A percentile compares a stretch with the other conserved stretches of the same genome.
Evolutionary conservation across 2,888 invertebrate species (phyloP).

Genomic region (Candidula unifasciata): DNA sequence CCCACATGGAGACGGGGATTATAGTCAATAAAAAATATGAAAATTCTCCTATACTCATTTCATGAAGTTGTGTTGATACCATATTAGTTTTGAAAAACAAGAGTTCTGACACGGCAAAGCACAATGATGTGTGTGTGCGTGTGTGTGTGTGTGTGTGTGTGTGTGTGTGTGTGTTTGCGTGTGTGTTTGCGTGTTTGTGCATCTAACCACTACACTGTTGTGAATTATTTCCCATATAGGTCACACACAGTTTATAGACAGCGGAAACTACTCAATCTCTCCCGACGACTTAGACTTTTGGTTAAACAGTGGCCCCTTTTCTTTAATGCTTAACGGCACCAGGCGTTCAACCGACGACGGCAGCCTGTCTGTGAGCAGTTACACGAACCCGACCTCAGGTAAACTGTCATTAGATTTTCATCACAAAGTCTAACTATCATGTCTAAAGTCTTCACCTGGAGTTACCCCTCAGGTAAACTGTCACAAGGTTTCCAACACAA

Average conservation of each 20-base stretch:
- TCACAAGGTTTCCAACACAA: background rate
- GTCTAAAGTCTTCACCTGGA: too few species aligned
- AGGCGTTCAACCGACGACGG: constrained; percentile 28
- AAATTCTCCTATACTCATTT: too few species aligned
- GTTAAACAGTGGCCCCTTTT: constrained; percentile 33
- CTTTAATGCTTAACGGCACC: constrained; percentile 12
- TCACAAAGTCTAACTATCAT: background rate
- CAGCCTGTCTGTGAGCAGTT: background rate
- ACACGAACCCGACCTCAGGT: background rate
- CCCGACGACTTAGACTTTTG: background rate
- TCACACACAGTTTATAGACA: background rate
- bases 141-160: too few species aligned
- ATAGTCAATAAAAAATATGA: too few species aligned
- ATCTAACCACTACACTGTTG: too few species aligned
- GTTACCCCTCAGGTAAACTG: background rate
- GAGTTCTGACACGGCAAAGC: too few species aligned
- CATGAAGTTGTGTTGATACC: too few species aligned
- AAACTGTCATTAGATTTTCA: background rate
- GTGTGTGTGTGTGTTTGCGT: too few species aligned
- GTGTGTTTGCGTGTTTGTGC: too few species aligned
- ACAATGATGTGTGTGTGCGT: too few species aligned
- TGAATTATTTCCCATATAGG: background rate
- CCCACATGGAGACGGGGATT: too few species aligned
- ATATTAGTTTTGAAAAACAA: too few species aligned
- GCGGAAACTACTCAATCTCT: constrained; percentile 19